Evolutionary conservation across 2,113 vertebrate species (phyloP), one percentile per base, ranked within the genome.

Genomic region (Reinhardtius hippoglossoides): DNA sequence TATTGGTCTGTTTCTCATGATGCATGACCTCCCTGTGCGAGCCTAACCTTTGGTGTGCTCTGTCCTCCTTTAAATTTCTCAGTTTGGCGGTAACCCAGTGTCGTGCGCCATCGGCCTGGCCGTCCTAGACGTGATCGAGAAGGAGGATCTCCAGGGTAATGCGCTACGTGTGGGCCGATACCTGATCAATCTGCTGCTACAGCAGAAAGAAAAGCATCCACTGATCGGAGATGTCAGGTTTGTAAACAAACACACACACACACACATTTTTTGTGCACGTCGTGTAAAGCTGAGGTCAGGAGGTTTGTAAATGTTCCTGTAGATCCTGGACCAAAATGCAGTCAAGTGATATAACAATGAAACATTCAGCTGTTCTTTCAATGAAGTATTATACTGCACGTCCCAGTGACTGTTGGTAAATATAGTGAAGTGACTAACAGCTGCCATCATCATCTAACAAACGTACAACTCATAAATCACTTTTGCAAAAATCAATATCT

Each of bases 21-120:
- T 21, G 42, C 57, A 46, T 8, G 18, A 15, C 40, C 14, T 31
- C 42, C 6, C 50, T 10, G 54, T 54, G 54, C 18, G 15, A 80
- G 26, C 27, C 21, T 55, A 37, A 18, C 63, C 61, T 16, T 44
- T 0, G 3, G 74, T 83, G 44, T 57, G 40, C 40, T 42, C 9
- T 42, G 40, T 42, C 40, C 12, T 42, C 40, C 10, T 85, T 71
- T 76, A 4, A 35, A 67, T 81, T 54, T 78, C 74, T 69, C 84
- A 99, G 98, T 99, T 98, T 92, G 98, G 96, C 67, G 98, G 98
- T 54, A 99, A 99, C 78, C 97, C 97, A 1, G 97, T 99, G 60
- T 98, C 98, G 4, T 99, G 97, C 83, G 97, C 97, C 77, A 94
- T 99, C 81, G 97, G 96, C 1, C 78, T 98, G 90, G 96, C 97